Percentiles rank a stretch among this genome's conserved stretches.
These are phyloP conservation scores for Eulithis prunata DNA, from an alignment of 2,888 invertebrate species.

Conservation along the genomic window DNA sequence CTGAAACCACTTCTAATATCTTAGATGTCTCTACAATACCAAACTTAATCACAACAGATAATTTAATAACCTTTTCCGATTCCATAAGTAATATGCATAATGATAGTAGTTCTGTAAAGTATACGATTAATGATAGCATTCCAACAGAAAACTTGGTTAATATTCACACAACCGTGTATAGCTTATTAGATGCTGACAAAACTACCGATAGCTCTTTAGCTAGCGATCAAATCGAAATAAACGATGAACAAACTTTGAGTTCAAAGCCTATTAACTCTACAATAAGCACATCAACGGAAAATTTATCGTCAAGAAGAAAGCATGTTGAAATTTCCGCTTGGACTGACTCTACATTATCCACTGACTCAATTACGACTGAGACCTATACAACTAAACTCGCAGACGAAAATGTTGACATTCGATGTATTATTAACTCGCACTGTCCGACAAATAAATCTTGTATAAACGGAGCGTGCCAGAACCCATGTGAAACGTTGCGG, in stretches of 20 bases:
- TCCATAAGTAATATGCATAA: constrained; percentile 4
- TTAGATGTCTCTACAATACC: neutral
- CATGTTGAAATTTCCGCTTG: constrained; percentile 77
- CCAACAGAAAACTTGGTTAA: constrained; percentile 8
- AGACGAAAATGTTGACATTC: constrained; percentile 60
- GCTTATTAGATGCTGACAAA: neutral
- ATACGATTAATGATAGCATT: constrained; percentile 1
- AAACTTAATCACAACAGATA: constrained; percentile 5
- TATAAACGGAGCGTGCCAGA: constrained; percentile 85
- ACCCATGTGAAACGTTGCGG: constrained; percentile 82
- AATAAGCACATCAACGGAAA: constrained; percentile 69
- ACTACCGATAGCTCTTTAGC: constrained; percentile 3
- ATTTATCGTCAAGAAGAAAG: constrained; percentile 73
- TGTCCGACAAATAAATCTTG: constrained; percentile 87
- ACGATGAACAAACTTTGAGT: constrained; percentile 6
- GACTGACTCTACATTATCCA: constrained; percentile 68
- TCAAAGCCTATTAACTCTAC: constrained; percentile 44
- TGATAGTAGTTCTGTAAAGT: neutral
- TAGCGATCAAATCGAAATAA: neutral
- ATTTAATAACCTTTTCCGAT: constrained; percentile 6
- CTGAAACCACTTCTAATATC: constrained; percentile 1
- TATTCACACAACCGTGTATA: neutral
- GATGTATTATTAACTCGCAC: constrained; percentile 86
- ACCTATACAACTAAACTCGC: constrained; percentile 50
- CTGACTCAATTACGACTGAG: constrained; percentile 74